Conservation (phyloP, 37 sponge, comb jelly and placozoan genomes). For the Dysidea cf. avara region DNA sequence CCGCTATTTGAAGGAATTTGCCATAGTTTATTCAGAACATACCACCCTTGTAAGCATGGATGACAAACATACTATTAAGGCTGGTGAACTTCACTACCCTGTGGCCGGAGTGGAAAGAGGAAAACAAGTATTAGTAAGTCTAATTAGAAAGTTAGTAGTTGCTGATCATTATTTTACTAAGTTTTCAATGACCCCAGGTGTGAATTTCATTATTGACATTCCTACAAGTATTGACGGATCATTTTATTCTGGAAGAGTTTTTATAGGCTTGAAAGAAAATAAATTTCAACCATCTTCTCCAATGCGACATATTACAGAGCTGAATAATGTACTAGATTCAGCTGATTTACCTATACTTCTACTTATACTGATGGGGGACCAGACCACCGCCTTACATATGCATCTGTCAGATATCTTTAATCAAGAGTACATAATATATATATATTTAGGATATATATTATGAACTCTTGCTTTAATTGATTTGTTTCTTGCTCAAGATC, state of each 20-base stretch:
- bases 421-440: too few species aligned
- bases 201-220: too few species aligned
- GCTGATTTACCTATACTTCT: neutral
- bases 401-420: conserved; percentile 9
- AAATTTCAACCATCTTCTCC: conserved; percentile 2
- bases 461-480: conserved; percentile 15
- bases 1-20: neutral
- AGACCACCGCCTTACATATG: conserved; percentile 25
- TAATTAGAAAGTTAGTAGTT: neutral
- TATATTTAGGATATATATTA: too few species aligned
- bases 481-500: conserved; percentile 3
- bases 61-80: neutral
- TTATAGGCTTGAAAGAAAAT: too few species aligned
- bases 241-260: neutral
- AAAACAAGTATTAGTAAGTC: conserved; percentile 10
- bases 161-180: too few species aligned
- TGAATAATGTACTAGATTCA: neutral
- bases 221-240: neutral
- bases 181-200: too few species aligned
- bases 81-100: neutral
- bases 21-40: neutral
- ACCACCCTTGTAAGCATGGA: neutral
- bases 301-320: conserved; percentile 19
- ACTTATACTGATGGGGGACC: conserved; percentile 37
- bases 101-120: neutral